Percentiles rank a stretch among this genome's conserved stretches.
Conservation (phyloP, 2,888 invertebrate species). For the Agrotis puta region DNA sequence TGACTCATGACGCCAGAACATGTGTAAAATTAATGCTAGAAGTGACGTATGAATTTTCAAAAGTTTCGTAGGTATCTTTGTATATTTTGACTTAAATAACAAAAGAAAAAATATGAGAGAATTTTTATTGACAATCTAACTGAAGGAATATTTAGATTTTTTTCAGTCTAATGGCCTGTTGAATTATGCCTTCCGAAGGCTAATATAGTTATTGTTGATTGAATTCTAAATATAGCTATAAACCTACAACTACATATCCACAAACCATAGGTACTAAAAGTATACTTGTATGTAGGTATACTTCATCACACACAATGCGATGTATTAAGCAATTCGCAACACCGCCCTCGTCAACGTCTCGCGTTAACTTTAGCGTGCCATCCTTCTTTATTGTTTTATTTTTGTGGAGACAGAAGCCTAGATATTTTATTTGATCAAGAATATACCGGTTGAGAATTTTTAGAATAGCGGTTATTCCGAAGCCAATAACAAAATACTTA, state of each 20-base stretch:
- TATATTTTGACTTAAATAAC: too few species aligned
- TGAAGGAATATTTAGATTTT: too few species aligned
- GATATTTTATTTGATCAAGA: neutral
- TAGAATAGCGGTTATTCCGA: neutral
- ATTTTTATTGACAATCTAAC: too few species aligned
- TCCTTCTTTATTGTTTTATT: constrained; percentile 26
- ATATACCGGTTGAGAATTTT: neutral
- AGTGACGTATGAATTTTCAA: too few species aligned
- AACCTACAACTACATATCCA: neutral
- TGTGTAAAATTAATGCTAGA: too few species aligned
- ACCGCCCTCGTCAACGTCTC: constrained; percentile 54
- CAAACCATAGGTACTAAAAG: neutral
- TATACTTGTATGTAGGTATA: neutral
- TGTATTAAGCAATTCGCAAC: constrained; percentile 62
- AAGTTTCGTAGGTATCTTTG: too few species aligned
- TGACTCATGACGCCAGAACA: too few species aligned
- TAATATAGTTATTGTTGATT: too few species aligned
- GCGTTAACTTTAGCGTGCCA: constrained; percentile 30
- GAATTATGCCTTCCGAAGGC: too few species aligned
- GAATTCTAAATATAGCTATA: neutral
- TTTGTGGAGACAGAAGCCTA: constrained; percentile 16
- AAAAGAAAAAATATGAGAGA: too few species aligned
- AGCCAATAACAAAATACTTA: neutral
- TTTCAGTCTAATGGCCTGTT: too few species aligned
- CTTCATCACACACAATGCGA: constrained; percentile 45